phyloP scores from a whole-genome alignment of 2,888 invertebrate species.

The Cantharis flavilabris region DNA sequence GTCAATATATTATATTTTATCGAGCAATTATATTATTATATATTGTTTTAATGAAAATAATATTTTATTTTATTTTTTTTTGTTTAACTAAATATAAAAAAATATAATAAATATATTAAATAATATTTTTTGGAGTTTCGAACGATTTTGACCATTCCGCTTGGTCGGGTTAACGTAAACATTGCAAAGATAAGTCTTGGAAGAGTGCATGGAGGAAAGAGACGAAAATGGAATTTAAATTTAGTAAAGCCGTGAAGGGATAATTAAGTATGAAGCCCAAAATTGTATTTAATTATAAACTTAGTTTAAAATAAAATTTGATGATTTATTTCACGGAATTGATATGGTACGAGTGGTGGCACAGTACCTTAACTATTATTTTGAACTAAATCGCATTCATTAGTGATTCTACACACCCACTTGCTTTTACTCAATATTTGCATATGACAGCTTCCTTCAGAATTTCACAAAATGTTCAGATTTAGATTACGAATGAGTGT shows the following conservation, averaged over 20 bases:
- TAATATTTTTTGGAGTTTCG: background rate
- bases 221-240: background rate
- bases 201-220: background rate
- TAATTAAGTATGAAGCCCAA: background rate
- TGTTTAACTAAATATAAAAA: no score
- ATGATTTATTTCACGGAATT: background rate
- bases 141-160: background rate
- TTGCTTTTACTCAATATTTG: slow-evolving; percentile 24
- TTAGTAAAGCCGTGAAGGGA: background rate
- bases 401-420: slow-evolving; percentile 20
- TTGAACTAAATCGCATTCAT: slow-evolving; percentile 15
- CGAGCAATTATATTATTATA: no score
- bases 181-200: no score
- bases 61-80: no score
- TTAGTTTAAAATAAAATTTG: background rate
- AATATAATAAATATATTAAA: no score
- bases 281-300: background rate
- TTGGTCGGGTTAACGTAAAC: background rate
- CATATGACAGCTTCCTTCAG: slow-evolving; percentile 29
- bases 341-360: background rate
- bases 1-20: no score
- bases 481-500: slow-evolving; percentile 22
- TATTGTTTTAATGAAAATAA: no score
- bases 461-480: slow-evolving; percentile 23
- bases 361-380: slow-evolving; percentile 6